These are phyloP conservation scores for Nothocercus julius DNA, from an alignment of 2,113 vertebrate species.

Conservation along the genomic window DNA sequence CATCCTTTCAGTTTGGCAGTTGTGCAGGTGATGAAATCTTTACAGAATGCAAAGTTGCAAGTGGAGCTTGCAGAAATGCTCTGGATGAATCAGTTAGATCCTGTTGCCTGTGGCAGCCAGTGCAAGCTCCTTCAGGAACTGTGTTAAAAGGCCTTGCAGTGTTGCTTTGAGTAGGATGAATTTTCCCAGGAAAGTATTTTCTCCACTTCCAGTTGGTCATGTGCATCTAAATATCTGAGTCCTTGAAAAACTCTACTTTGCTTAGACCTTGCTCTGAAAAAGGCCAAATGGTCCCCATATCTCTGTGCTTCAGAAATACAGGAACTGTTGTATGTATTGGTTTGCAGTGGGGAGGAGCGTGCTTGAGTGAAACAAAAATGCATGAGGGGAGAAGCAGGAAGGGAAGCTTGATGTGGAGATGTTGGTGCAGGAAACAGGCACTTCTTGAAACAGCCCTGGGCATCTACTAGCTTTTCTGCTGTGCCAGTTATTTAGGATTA, in stretches of 20 bases:
- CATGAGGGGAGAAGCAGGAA: background rate
- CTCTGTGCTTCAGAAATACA: background rate
- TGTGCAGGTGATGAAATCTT: background rate
- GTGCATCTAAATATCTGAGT: background rate
- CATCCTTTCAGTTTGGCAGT: background rate
- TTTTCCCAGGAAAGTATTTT: background rate
- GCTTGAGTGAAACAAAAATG: background rate
- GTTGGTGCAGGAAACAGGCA: background rate
- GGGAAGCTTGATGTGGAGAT: background rate
- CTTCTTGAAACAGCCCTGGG: background rate
- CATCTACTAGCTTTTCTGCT: background rate
- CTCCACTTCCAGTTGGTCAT: accelerated
- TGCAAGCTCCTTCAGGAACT: background rate
- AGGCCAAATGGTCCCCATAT: background rate
- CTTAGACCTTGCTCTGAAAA: background rate
- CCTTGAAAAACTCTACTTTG: background rate
- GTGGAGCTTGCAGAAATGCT: background rate
- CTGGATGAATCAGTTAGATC: background rate
- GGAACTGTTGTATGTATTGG: background rate
- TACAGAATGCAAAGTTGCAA: background rate
- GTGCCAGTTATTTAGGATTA: background rate
- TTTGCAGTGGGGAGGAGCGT: background rate
- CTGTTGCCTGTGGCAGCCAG: background rate
- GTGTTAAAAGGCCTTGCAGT: background rate
- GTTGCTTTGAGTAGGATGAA: background rate